A percentile compares a stretch with the other conserved stretches of the same genome.
These are phyloP conservation scores for Sinocyclocheilus anshuiensis DNA, from an alignment of 2,113 vertebrate genomes.

Conservation along the genomic window DNA sequence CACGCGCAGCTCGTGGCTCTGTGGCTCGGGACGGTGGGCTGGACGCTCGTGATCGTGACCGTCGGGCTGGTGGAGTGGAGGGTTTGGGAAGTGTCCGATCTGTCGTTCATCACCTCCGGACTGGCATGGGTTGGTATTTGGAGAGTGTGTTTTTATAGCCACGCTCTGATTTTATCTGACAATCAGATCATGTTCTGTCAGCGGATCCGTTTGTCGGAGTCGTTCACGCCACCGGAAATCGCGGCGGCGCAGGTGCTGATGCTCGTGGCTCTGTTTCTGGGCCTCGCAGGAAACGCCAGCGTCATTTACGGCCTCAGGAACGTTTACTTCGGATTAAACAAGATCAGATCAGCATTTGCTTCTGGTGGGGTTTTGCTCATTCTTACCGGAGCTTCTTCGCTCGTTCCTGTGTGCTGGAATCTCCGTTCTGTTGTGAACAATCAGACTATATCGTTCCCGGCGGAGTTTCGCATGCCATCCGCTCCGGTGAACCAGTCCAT, in stretches of 20 bases:
- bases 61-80: constrained; percentile 75
- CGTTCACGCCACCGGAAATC: constrained; percentile 71
- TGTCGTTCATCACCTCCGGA: constrained; percentile 66
- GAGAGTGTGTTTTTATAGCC: constrained; percentile 72
- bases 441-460: constrained; percentile 76
- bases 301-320: constrained; percentile 70
- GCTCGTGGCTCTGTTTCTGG: constrained; percentile 60
- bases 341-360: constrained; percentile 48
- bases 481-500: constrained; percentile 66
- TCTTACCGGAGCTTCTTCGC: constrained; percentile 59
- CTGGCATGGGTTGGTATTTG: constrained; percentile 70
- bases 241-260: constrained; percentile 71
- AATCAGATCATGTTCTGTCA: constrained; percentile 67
- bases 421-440: constrained; percentile 72
- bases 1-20: constrained; percentile 70
- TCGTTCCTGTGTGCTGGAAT: constrained; percentile 71
- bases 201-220: constrained; percentile 62
- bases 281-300: constrained; percentile 63
- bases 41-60: constrained; percentile 68
- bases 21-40: constrained; percentile 64
- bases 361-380: constrained; percentile 65
- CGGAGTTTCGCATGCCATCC: constrained; percentile 71
- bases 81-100: constrained; percentile 69
- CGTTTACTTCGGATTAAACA: constrained; percentile 63
- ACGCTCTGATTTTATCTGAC: constrained; percentile 50